phyloP scores from a whole-genome alignment of 2,888 invertebrate species.

The Acanthosepion lycidas region DNA sequence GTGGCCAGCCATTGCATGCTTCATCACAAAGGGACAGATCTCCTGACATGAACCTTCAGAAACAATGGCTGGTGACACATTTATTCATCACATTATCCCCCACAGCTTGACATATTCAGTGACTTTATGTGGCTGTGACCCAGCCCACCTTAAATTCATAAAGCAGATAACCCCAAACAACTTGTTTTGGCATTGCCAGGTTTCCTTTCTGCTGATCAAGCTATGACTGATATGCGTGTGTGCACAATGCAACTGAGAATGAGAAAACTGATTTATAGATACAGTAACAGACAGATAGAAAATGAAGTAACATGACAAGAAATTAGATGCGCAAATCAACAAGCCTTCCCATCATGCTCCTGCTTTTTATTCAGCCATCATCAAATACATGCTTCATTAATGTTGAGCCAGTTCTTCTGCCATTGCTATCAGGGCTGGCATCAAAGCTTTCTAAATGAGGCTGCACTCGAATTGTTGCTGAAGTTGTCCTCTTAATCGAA shows the following conservation, averaged over 20 bases:
- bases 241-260: background rate
- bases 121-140: no score
- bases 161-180: no score
- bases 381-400: background rate
- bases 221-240: no score
- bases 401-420: background rate
- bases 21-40: no score
- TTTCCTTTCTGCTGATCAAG: no score
- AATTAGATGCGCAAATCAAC: background rate
- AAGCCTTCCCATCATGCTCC: background rate
- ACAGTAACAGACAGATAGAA: background rate
- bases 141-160: no score
- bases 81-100: no score
- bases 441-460: conserved; percentile 6
- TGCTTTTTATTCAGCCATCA: background rate
- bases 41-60: no score
- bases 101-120: no score
- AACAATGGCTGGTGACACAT: no score
- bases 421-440: background rate
- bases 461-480: background rate
- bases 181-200: no score
- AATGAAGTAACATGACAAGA: background rate
- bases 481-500: background rate
- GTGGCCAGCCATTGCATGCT: no score
- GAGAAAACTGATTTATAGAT: background rate